These are phyloP conservation scores for Stercorarius parasiticus DNA, from an alignment of 2,113 vertebrate species.

Conservation along the genomic window DNA sequence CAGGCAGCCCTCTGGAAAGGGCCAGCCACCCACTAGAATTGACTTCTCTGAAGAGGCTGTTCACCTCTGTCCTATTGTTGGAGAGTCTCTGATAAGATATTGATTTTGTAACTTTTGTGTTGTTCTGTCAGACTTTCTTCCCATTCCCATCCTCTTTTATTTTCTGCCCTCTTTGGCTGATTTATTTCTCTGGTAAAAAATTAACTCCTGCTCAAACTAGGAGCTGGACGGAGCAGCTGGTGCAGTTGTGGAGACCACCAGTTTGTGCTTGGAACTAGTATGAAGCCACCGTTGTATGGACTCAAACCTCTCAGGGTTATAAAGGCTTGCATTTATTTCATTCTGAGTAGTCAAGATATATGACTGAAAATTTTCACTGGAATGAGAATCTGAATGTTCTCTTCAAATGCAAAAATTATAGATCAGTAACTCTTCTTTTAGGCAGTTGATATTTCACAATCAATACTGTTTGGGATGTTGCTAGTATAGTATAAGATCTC, in stretches of 20 bases:
- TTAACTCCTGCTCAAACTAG: neutral
- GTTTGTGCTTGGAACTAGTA: neutral
- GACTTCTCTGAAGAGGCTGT: neutral
- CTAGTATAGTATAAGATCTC: neutral
- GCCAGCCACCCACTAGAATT: neutral
- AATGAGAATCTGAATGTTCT: neutral
- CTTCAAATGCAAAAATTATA: neutral
- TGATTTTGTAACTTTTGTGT: neutral
- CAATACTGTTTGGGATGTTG: neutral
- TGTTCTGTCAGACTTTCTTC: neutral
- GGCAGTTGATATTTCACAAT: neutral
- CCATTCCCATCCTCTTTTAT: neutral
- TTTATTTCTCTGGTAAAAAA: neutral
- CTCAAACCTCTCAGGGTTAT: neutral
- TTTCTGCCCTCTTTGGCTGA: neutral
- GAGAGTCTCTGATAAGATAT: neutral
- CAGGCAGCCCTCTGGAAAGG: neutral
- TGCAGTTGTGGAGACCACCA: neutral
- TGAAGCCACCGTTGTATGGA: neutral
- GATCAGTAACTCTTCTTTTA: neutral
- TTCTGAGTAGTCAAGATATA: neutral
- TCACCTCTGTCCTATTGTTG: neutral
- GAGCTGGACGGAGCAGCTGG: neutral
- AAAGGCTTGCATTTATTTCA: neutral
- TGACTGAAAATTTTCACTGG: neutral